These are phyloP conservation scores for Minunthozetes semirufus DNA, from an alignment of 2,888 invertebrate genomes.

Conservation along the genomic window DNA sequence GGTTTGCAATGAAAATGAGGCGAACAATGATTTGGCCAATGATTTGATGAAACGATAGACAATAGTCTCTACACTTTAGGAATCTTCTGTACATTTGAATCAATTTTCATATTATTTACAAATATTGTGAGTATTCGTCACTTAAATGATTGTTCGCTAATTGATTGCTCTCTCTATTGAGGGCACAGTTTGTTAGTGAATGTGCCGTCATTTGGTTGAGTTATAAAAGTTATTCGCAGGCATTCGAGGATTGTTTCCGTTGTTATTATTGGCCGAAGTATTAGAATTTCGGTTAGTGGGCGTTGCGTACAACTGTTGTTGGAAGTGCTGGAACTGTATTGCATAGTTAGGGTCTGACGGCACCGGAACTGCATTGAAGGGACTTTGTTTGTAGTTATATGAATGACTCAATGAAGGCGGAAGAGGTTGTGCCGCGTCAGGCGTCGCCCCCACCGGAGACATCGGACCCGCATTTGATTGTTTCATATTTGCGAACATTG, in stretches of 20 bases:
- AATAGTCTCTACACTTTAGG: constrained; percentile 7
- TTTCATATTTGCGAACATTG: constrained; percentile 67
- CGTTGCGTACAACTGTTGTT: constrained; percentile 87
- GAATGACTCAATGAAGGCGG: constrained; percentile 43
- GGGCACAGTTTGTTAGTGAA: background rate
- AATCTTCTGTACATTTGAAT: constrained; percentile 4
- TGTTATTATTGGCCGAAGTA: background rate
- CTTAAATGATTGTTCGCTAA: background rate
- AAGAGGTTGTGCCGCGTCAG: constrained; percentile 42
- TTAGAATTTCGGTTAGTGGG: constrained; percentile 57
- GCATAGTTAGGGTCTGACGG: constrained; percentile 86
- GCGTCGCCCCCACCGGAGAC: constrained; percentile 40
- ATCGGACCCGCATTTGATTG: constrained; percentile 35
- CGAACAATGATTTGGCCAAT: background rate
- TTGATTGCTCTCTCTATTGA: background rate
- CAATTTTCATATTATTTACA: background rate
- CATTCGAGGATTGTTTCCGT: constrained; percentile 32
- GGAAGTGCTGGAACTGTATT: constrained; percentile 91
- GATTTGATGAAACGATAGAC: background rate
- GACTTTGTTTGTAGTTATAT: constrained; percentile 62
- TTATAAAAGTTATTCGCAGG: constrained; percentile 23
- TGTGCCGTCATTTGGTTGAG: background rate
- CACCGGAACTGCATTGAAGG: constrained; percentile 66
- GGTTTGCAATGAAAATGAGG: background rate
- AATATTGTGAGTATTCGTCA: background rate